Evolutionary conservation across 2,888 invertebrate genomes (phyloP).

Genomic region (Calephelis perditalis): DNA sequence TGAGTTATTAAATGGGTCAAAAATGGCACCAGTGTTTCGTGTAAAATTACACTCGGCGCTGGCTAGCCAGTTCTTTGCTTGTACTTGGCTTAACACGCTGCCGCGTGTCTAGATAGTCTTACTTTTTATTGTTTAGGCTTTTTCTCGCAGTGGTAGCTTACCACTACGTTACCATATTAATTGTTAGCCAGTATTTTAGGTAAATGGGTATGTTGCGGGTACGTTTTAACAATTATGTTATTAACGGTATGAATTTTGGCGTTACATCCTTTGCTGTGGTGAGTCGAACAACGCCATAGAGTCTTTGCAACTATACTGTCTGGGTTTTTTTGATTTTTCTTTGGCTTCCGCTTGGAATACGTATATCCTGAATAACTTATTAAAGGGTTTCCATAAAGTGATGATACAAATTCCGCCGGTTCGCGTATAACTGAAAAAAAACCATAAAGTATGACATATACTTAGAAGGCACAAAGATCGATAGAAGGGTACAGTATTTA

Average conservation of each 20-base stretch:
- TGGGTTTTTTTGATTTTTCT: background rate
- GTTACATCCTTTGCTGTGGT: constrained; percentile 36
- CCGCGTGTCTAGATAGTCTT: too few relatives aligned
- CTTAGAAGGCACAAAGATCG: too few relatives aligned
- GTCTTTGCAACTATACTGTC: background rate
- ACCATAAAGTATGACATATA: too few relatives aligned
- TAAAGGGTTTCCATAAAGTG: constrained; percentile 9
- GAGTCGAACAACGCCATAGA: constrained; percentile 27
- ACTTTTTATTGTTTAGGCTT: too few relatives aligned
- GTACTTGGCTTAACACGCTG: too few relatives aligned
- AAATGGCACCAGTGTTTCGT: too few relatives aligned
- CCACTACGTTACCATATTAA: too few relatives aligned
- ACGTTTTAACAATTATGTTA: constrained; percentile 29
- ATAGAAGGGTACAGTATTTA: too few relatives aligned
- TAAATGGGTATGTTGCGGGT: constrained; percentile 30
- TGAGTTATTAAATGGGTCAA: too few relatives aligned
- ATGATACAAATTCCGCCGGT: background rate
- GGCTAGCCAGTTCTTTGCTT: too few relatives aligned
- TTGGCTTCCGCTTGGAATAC: constrained; percentile 8
- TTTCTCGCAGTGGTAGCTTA: too few relatives aligned
- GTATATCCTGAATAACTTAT: constrained; percentile 13
- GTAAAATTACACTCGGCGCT: too few relatives aligned
- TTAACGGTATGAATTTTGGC: constrained; percentile 36
- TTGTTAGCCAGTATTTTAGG: background rate
- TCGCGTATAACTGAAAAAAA: background rate